These are phyloP conservation scores for Toxotes lorentzi DNA, from an alignment of 2,797 vertebrate species.

Conservation along the genomic window DNA sequence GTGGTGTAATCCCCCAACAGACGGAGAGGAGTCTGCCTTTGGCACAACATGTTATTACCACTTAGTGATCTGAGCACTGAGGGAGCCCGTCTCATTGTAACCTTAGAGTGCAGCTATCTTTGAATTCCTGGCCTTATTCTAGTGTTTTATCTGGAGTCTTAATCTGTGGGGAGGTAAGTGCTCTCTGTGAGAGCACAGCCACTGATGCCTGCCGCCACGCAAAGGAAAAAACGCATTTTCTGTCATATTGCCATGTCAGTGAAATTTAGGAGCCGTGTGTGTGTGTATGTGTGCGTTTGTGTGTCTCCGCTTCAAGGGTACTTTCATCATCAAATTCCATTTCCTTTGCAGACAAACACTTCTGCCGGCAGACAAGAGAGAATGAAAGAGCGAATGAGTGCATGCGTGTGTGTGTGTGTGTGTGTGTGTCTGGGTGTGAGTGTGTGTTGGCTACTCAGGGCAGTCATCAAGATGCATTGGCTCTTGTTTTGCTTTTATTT, in stretches of 20 bases:
- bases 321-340: constrained; percentile 85
- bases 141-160: constrained; percentile 22
- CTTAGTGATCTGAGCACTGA: constrained; percentile 37
- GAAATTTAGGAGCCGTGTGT: constrained; percentile 80
- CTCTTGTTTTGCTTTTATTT: constrained; percentile 68
- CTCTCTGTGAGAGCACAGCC: constrained; percentile 57
- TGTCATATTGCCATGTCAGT: constrained; percentile 83
- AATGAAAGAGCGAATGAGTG: constrained; percentile 58
- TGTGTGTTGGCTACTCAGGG: constrained; percentile 52
- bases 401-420: constrained; percentile 31
- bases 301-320: constrained; percentile 78
- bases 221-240: constrained; percentile 75
- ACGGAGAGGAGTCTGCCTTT: constrained; percentile 27
- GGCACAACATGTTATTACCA: constrained; percentile 49
- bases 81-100: constrained; percentile 31
- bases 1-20: constrained; percentile 34
- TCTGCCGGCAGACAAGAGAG: constrained; percentile 73
- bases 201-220: constrained; percentile 69
- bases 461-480: constrained; percentile 61
- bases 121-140: constrained; percentile 30
- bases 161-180: constrained; percentile 26
- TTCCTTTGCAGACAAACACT: constrained; percentile 81
- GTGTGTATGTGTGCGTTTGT: constrained; percentile 41
- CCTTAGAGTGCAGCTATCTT: constrained; percentile 46
- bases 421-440: constrained; percentile 32